Conservation (phyloP, 2,797 vertebrate species). For the Siniperca obscura region DNA sequence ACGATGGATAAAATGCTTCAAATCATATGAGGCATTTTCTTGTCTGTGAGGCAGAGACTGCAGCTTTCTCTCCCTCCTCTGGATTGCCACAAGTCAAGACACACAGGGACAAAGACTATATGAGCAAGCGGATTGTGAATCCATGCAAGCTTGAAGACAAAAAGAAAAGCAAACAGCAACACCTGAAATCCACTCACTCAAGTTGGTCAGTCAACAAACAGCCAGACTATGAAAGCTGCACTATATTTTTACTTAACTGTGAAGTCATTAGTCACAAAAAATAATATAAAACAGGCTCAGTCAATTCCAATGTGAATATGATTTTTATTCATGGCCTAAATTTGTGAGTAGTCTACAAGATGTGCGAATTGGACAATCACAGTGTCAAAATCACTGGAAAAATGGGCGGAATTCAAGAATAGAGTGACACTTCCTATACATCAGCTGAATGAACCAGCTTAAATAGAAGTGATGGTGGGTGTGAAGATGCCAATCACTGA, state of each 20-base stretch:
- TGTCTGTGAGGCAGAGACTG: constrained; percentile 53
- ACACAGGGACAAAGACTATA: constrained; percentile 41
- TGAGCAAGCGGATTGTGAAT: constrained; percentile 19
- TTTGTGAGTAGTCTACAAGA: constrained; percentile 56
- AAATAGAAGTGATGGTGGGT: constrained; percentile 58
- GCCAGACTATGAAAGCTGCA: constrained; percentile 17
- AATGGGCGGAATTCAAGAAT: constrained; percentile 54
- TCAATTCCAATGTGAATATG: constrained; percentile 52
- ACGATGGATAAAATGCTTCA: constrained; percentile 75
- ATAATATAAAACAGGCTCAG: constrained; percentile 29
- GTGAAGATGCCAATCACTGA: constrained; percentile 68
- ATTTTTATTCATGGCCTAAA: constrained; percentile 58
- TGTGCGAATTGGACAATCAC: constrained; percentile 69
- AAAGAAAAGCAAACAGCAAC: constrained; percentile 31
- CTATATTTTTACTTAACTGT: constrained; percentile 38
- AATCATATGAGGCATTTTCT: constrained; percentile 68
- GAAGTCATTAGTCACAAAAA: constrained; percentile 43
- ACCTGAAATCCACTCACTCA: constrained; percentile 42
- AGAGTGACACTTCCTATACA: constrained; percentile 59
- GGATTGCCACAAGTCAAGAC: constrained; percentile 34
- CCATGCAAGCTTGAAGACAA: constrained; percentile 29
- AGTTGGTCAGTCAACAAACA: constrained; percentile 40
- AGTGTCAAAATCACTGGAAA: constrained; percentile 64
- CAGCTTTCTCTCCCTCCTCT: constrained; percentile 35
- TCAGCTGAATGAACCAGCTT: constrained; percentile 56